A percentile compares a stretch with the other conserved stretches of the same genome.
These are phyloP conservation scores for Trichopoda pennipes DNA, from an alignment of 2,888 invertebrate genomes.

Conservation along the genomic window DNA sequence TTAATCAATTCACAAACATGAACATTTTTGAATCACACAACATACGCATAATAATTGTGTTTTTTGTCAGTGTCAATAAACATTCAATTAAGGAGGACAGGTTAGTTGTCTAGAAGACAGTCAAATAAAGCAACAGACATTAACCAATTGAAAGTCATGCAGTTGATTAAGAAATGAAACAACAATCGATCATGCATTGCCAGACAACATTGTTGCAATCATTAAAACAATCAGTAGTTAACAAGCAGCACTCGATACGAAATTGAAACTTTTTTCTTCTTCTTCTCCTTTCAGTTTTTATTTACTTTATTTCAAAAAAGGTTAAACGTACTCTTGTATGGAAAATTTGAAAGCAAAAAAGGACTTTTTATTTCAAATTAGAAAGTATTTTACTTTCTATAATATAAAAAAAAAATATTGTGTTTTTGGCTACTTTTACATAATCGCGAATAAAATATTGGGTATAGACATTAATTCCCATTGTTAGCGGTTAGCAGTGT, in stretches of 20 bases:
- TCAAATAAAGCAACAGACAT: not conserved
- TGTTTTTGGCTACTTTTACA: too few species aligned
- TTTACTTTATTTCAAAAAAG: conserved; percentile 1
- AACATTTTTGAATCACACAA: conserved; percentile 28
- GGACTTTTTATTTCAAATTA: not conserved
- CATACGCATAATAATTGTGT: conserved; percentile 61
- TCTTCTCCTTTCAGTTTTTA: not conserved
- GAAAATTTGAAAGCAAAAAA: not conserved
- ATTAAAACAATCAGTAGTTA: conserved; percentile 40
- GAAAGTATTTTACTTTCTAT: too few species aligned
- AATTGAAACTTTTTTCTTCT: conserved; percentile 40
- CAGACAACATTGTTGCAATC: conserved; percentile 46
- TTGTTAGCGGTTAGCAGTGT: too few species aligned
- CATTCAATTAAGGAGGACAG: conserved; percentile 4
- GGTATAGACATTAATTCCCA: too few species aligned
- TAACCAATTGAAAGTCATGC: not conserved
- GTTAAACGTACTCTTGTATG: not conserved
- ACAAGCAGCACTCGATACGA: conserved; percentile 26
- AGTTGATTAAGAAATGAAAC: not conserved
- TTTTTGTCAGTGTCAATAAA: conserved; percentile 39
- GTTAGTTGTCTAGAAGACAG: not conserved
- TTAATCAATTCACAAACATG: conserved; percentile 4
- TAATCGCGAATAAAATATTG: too few species aligned
- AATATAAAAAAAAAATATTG: too few species aligned
- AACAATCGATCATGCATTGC: conserved; percentile 15